Conservation (phyloP, 1,140 invertebrate species). For the Drosophila sulfurigaster region DNA sequence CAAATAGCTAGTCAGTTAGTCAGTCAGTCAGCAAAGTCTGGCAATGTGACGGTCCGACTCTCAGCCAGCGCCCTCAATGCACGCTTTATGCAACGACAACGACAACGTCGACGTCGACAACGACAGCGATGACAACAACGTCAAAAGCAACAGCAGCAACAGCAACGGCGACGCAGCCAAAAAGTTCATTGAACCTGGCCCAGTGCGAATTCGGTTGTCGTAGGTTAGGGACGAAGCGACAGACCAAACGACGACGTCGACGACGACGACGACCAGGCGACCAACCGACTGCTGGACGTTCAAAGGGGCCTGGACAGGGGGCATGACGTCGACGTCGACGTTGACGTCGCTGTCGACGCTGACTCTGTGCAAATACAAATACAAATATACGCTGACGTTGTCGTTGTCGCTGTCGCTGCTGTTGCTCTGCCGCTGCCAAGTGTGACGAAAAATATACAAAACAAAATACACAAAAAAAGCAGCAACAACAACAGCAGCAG, state of each 20-base stretch:
- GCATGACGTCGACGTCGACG: slow-evolving; percentile 42
- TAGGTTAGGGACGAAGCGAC: slow-evolving; percentile 75
- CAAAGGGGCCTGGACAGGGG: slow-evolving; percentile 48
- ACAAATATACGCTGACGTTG: slow-evolving; percentile 48
- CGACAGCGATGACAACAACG: slow-evolving; percentile 56
- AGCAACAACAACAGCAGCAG: slow-evolving; percentile 33
- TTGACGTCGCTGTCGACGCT: slow-evolving; percentile 32
- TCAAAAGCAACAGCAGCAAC: slow-evolving; percentile 33
- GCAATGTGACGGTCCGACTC: slow-evolving; percentile 35
- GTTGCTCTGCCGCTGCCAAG: slow-evolving; percentile 64
- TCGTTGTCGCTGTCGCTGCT: slow-evolving; percentile 38
- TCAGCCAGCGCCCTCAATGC: slow-evolving; percentile 78
- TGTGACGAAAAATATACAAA: slow-evolving; percentile 82
- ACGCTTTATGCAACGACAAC: slow-evolving; percentile 73
- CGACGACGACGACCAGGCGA: slow-evolving; percentile 46
- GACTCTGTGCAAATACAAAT: slow-evolving; percentile 72
- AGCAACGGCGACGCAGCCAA: slow-evolving; percentile 62
- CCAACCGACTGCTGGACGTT: slow-evolving; percentile 47
- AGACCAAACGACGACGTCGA: slow-evolving; percentile 20
- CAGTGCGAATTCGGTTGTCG: slow-evolving; percentile 83
- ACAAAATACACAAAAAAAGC: slow-evolving; percentile 74
- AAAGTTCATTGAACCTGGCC: slow-evolving; percentile 82
- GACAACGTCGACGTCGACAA: slow-evolving; percentile 46
- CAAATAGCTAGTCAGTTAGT: slow-evolving; percentile 47
- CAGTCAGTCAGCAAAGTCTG: slow-evolving; percentile 33